Evolutionary conservation across 1,140 invertebrate genomes (phyloP).

Genomic region (Trichonephila clavipes): DNA sequence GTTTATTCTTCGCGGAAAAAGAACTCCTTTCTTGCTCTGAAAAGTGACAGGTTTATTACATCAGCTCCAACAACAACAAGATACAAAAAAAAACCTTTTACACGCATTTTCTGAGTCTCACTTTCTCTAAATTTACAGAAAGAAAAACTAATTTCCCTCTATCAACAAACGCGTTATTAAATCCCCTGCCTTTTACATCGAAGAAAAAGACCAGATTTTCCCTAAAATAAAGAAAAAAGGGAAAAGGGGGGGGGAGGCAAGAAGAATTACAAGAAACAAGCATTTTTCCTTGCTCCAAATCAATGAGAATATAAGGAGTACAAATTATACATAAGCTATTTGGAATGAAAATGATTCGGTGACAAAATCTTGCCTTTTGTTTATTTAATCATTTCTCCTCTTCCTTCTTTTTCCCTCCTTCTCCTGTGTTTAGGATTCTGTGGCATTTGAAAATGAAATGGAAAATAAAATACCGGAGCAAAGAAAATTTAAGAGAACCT

Average conservation of each 20-base stretch:
- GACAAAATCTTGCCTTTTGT: conserved; percentile 25
- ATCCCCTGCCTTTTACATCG: neutral
- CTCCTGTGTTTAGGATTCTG: conserved; percentile 12
- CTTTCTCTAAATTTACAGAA: conserved; percentile 4
- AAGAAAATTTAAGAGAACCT: conserved; percentile 19
- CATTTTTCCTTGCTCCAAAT: conserved; percentile 6
- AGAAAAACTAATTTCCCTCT: conserved; percentile 31
- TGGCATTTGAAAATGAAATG: conserved; percentile 44
- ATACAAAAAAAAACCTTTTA: neutral
- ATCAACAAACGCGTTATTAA: conserved; percentile 33
- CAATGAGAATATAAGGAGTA: conserved; percentile 9
- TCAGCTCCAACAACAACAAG: neutral
- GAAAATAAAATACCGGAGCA: conserved; percentile 19
- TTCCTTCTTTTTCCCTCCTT: neutral
- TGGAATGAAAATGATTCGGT: conserved; percentile 20
- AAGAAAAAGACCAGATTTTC: conserved; percentile 4
- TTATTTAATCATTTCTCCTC: conserved; percentile 24
- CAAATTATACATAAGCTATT: conserved; percentile 51
- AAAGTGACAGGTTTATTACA: conserved; percentile 25
- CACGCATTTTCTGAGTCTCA: conserved; percentile 1
- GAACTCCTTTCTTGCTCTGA: neutral
- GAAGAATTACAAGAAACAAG: neutral
- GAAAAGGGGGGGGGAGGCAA: neutral
- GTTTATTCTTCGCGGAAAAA: neutral
- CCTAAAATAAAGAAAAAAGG: neutral